These are phyloP conservation scores for Drosophila virilis DNA, from an alignment of 1,140 invertebrate species.

Conservation along the genomic window DNA sequence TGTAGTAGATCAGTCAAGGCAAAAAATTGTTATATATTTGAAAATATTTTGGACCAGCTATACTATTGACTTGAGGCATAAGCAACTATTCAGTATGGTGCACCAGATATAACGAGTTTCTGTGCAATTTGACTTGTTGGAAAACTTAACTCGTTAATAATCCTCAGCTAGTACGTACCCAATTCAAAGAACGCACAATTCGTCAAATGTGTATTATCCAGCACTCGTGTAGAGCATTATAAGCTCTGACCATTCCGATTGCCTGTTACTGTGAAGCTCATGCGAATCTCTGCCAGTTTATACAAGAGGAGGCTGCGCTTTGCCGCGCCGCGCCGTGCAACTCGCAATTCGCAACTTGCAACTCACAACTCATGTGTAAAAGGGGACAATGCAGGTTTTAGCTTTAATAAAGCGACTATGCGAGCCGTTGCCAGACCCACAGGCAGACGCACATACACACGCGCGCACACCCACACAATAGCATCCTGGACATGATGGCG, in stretches of 20 bases:
- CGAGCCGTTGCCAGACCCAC: conserved; percentile 28
- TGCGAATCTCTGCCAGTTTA: conserved; percentile 60
- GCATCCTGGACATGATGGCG: conserved; percentile 14
- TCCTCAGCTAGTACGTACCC: too few species aligned
- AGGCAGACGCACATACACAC: conserved; percentile 5
- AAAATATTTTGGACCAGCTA: too few species aligned
- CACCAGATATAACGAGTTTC: too few species aligned
- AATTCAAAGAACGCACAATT: neutral
- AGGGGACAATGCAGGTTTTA: conserved; percentile 77
- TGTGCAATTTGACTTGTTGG: too few species aligned
- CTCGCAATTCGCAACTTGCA: conserved; percentile 39
- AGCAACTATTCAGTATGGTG: too few species aligned
- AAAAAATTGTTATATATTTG: too few species aligned
- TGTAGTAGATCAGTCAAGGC: too few species aligned
- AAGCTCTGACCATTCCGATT: conserved; percentile 49
- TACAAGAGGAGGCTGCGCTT: conserved; percentile 45
- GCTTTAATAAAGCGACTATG: conserved; percentile 80
- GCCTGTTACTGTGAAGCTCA: conserved; percentile 44
- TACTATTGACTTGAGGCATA: too few species aligned
- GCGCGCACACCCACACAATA: conserved; percentile 12
- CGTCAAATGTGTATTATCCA: neutral
- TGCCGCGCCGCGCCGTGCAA: conserved; percentile 46
- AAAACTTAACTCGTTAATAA: too few species aligned
- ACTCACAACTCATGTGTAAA: conserved; percentile 75
- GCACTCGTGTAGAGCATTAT: conserved; percentile 9